phyloP scores from a whole-genome alignment of 1,140 invertebrate genomes.

The Aplysia californica region DNA sequence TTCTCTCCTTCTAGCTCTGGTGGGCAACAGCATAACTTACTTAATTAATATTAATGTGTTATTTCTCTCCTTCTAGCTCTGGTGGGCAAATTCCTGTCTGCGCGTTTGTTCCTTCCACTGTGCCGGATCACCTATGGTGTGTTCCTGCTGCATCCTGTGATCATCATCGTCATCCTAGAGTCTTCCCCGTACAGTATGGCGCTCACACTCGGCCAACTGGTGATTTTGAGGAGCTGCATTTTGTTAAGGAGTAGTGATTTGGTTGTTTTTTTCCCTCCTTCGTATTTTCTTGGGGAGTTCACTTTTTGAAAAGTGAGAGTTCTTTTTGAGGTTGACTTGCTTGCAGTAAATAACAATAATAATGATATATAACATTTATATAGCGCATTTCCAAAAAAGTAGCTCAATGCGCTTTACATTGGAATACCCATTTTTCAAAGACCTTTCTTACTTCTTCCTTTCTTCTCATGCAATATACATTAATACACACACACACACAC shows the following conservation, averaged over 20 bases:
- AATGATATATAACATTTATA: no score
- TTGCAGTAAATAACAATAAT: not conserved
- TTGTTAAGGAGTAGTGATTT: not conserved
- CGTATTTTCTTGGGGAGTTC: not conserved
- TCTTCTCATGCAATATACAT: no score
- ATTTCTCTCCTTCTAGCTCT: conserved; percentile 36
- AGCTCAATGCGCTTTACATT: no score
- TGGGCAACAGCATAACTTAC: not conserved
- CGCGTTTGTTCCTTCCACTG: conserved; percentile 41
- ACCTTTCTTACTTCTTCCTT: no score
- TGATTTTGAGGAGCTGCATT: not conserved
- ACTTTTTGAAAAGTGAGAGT: not conserved
- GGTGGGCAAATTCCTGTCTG: conserved; percentile 42
- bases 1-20: not conserved
- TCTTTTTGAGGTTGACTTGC: not conserved
- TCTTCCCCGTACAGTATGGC: conserved; percentile 1
- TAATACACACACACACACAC: no score
- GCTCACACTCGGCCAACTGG: conserved; percentile 20
- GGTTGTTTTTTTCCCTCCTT: not conserved
- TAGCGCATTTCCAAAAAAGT: no score
- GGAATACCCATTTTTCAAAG: no score
- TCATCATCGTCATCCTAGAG: conserved; percentile 62
- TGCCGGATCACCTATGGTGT: conserved; percentile 47
- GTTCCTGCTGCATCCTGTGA: conserved; percentile 72
- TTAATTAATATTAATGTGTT: not conserved